These are phyloP conservation scores for Lordiphosa andalusiaca DNA, from an alignment of 2,888 invertebrate species.

Conservation along the genomic window DNA sequence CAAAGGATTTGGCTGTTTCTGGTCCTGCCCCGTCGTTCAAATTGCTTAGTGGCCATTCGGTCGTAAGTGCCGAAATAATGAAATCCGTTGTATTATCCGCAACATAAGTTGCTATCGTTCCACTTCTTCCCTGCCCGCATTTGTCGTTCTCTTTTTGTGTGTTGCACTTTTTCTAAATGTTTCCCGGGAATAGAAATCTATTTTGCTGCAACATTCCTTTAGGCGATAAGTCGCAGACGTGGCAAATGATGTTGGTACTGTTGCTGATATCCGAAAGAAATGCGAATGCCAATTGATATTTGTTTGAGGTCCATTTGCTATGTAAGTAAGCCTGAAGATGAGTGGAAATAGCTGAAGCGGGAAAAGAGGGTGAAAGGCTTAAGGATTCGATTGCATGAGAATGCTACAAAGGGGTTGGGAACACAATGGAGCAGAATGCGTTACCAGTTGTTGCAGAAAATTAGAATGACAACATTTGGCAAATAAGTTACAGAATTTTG, in stretches of 20 bases:
- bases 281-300: slow-evolving; percentile 33
- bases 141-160: slow-evolving; percentile 7
- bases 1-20: slow-evolving; percentile 57
- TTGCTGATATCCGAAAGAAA: slow-evolving; percentile 35
- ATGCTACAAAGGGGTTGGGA: too few species aligned
- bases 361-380: neutral
- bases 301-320: slow-evolving; percentile 19
- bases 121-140: neutral
- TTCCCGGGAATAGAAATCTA: slow-evolving; percentile 46
- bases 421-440: too few species aligned
- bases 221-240: slow-evolving; percentile 77
- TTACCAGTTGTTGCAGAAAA: too few species aligned
- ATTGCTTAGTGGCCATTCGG: slow-evolving; percentile 72
- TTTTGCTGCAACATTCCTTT: slow-evolving; percentile 66
- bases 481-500: too few species aligned
- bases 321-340: slow-evolving; percentile 7
- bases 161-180: slow-evolving; percentile 20
- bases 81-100: slow-evolving; percentile 72
- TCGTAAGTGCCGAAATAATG: slow-evolving; percentile 75
- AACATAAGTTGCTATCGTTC: slow-evolving; percentile 64
- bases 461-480: too few species aligned
- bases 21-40: slow-evolving; percentile 53
- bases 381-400: neutral
- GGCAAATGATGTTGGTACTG: slow-evolving; percentile 63
- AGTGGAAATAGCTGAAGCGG: slow-evolving; percentile 1